Percentiles rank a stretch among this genome's conserved stretches.
Evolutionary conservation across 1,140 invertebrate genomes (phyloP).

Genomic region (Microplitis demolitor): DNA sequence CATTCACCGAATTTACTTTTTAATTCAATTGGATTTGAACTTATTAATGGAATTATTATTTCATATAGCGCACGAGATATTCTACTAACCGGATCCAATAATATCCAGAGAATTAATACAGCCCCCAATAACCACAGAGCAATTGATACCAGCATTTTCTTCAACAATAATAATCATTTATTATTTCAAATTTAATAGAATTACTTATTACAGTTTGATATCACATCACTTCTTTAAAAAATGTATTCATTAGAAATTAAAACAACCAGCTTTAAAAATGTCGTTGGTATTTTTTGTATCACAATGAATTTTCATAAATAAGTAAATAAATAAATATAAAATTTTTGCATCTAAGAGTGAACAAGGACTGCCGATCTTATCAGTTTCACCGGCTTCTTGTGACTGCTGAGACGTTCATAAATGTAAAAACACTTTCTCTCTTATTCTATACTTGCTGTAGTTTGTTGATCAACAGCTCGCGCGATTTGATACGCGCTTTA

Average conservation of each 20-base stretch:
- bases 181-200: neutral
- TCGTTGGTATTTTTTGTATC: neutral
- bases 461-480: neutral
- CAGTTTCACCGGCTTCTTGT: neutral
- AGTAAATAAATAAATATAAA: neutral
- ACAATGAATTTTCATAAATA: neutral
- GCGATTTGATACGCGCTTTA: neutral
- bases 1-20: slow-evolving; percentile 52
- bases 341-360: neutral
- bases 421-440: neutral
- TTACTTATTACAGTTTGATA: neutral
- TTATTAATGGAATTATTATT: slow-evolving; percentile 47
- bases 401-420: neutral
- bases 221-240: neutral
- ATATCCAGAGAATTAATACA: slow-evolving; percentile 43
- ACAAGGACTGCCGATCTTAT: neutral
- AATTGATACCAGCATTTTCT: slow-evolving; percentile 47
- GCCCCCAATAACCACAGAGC: slow-evolving; percentile 42
- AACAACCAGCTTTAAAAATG: neutral
- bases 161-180: slow-evolving; percentile 6
- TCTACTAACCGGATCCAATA: slow-evolving; percentile 40
- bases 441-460: neutral
- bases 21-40: slow-evolving; percentile 48
- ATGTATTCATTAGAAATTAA: no score
- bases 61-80: slow-evolving; percentile 42